Base-by-base conservation (phyloP, 2,888 invertebrate species). In the Zelleria hepariella region DNA sequence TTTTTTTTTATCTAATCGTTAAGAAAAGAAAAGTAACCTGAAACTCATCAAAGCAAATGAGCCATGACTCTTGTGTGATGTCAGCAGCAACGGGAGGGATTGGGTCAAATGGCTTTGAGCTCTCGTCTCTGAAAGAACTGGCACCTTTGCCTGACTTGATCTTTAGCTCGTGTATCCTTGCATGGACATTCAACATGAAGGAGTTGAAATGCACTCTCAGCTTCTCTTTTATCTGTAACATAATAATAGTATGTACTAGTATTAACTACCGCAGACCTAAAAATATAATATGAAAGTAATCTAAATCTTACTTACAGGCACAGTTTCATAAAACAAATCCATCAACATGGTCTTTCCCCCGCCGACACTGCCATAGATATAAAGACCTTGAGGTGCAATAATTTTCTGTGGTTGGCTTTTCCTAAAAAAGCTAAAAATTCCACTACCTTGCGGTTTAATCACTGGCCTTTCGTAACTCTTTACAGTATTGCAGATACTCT, bases 271-370 rank as follows among this genome's bases (percentile, higher is more conserved):
- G n/a, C n/a, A 49, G 5, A 49, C n/a, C n/a, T 18, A 48, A 20
- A 48, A 48, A 15, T 48, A 6, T 5, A 15, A 4, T 1, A 2
- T 18, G 5, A 15, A n/a, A 2, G 6, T 48, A 48, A 48, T 20
- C 25, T 48, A 26, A 24, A 4, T 49, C 25, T 26, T 60, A 65
- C 65, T 67, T 64, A 71, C 70, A 61, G 88, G 87, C 25, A 84
- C 70, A 65, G 81, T 82, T 68, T 96, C 93, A 88, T 94, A 97
- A 86, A 99, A 99, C 71, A 99, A 86, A 86, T 99, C 99, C 99
- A 99, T 99, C 61, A 99, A 86, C 94, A 99, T 99, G 5, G 99
- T 99, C 90, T 99, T 99, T 53, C 99, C 99, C 68, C 97, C 96
- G 54, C 97, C 96, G 63, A 97, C 96, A 73, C 96, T 94, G 60